A percentile compares a stretch with the other conserved stretches of the same genome.
These are phyloP conservation scores for Apotomis betuletana DNA, from an alignment of 2,888 invertebrate species.

Conservation along the genomic window DNA sequence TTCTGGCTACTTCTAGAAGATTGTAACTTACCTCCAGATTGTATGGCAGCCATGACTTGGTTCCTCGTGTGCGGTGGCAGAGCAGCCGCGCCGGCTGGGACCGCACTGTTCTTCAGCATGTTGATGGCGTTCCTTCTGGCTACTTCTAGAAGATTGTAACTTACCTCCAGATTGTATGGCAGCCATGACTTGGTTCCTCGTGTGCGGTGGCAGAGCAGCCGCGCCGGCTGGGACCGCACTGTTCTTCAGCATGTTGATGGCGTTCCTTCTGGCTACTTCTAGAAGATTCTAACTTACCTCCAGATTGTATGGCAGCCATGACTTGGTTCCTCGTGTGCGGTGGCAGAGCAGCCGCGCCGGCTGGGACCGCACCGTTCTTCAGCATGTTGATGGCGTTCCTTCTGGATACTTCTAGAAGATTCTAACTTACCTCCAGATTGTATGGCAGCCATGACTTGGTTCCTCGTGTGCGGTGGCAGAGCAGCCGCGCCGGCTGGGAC, in stretches of 20 bases:
- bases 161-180: conserved; percentile 92
- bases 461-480: conserved; percentile 87
- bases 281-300: conserved; percentile 86
- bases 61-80: conserved; percentile 87
- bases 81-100: conserved; percentile 89
- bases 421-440: conserved; percentile 88
- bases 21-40: conserved; percentile 87
- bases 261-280: conserved; percentile 96
- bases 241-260: conserved; percentile 94
- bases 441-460: conserved; percentile 92
- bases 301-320: conserved; percentile 92
- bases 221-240: conserved; percentile 91
- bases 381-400: conserved; percentile 96
- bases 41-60: conserved; percentile 92
- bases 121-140: conserved; percentile 96
- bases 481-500: conserved; percentile 89
- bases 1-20: conserved; percentile 93
- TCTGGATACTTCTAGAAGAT: conserved; percentile 93
- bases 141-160: conserved; percentile 89
- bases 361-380: conserved; percentile 91
- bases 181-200: conserved; percentile 90
- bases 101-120: conserved; percentile 92
- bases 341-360: conserved; percentile 87
- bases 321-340: conserved; percentile 89
- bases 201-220: conserved; percentile 86